Percentiles rank a stretch among this genome's conserved stretches.
Evolutionary conservation across 2,797 vertebrate genomes (phyloP).

Genomic region (Hafferia zeledoni): DNA sequence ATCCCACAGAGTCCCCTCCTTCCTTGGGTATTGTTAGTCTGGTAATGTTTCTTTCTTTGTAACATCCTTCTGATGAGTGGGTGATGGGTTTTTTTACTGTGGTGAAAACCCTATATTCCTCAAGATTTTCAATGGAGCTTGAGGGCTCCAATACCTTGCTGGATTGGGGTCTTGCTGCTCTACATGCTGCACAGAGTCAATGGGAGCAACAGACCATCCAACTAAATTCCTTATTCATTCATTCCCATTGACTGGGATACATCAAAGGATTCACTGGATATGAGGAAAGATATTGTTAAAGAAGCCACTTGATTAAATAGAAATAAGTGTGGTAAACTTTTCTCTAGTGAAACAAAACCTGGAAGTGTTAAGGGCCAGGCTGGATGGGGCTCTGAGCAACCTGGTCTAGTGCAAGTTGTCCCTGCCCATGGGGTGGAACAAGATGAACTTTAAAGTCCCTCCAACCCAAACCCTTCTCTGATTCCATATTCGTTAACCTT

Average conservation of each 20-base stretch:
- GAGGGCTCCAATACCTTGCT: not conserved
- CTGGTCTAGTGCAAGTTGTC: not conserved
- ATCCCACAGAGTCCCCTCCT: rapidly evolving
- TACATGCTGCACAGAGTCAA: not conserved
- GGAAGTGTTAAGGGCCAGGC: not conserved
- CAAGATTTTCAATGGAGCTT: not conserved
- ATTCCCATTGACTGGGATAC: not conserved
- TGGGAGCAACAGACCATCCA: not conserved
- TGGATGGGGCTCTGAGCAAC: not conserved
- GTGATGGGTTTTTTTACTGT: not conserved
- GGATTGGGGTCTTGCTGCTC: not conserved
- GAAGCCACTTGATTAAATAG: not conserved
- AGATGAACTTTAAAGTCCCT: not conserved
- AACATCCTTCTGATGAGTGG: not conserved
- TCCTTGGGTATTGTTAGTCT: not conserved
- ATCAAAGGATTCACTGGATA: not conserved
- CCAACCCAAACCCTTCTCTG: not conserved
- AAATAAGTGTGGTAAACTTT: not conserved
- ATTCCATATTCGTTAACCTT: not conserved
- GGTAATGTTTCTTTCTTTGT: not conserved
- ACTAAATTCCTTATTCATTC: not conserved
- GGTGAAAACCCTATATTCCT: not conserved
- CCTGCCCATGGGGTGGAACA: not conserved
- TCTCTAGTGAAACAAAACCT: not conserved
- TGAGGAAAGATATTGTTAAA: not conserved